Evolutionary conservation across 2,797 vertebrate genomes (phyloP).

Genomic region (Gouania willdenowi): DNA sequence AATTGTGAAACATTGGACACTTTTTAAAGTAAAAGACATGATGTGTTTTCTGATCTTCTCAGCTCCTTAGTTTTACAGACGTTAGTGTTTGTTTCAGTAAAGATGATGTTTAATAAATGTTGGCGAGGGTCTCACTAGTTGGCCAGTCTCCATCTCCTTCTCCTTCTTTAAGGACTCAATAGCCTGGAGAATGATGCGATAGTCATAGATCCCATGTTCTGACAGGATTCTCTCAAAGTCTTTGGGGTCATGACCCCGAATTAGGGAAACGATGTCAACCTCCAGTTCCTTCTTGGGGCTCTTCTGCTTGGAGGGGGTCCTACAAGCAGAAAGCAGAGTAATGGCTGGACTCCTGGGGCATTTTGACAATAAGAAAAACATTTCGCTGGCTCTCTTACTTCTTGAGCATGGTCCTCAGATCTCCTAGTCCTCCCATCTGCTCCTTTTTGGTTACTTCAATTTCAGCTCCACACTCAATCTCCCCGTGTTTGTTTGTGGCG

Average conservation of each 20-base stretch:
- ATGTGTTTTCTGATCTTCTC: too few relatives aligned
- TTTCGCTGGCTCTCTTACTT: slow-evolving; percentile 76
- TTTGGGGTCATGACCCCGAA: slow-evolving; percentile 92
- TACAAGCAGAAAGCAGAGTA: slow-evolving; percentile 31
- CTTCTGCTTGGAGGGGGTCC: slow-evolving; percentile 86
- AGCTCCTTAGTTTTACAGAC: too few relatives aligned
- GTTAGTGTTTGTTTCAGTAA: too few relatives aligned
- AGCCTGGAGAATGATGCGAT: slow-evolving; percentile 89
- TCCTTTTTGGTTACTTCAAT: slow-evolving; percentile 88
- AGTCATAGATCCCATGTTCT: slow-evolving; percentile 90
- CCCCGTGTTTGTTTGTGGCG: slow-evolving; percentile 89
- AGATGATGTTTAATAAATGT: too few relatives aligned
- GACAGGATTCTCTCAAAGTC: slow-evolving; percentile 89
- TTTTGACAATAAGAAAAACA: neutral
- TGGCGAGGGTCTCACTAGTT: slow-evolving; percentile 74
- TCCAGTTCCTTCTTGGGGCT: slow-evolving; percentile 83
- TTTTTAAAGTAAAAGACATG: too few relatives aligned
- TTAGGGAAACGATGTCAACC: slow-evolving; percentile 84
- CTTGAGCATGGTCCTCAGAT: slow-evolving; percentile 88
- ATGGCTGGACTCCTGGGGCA: neutral
- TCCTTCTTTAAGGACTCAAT: slow-evolving; percentile 86
- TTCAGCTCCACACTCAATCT: slow-evolving; percentile 88
- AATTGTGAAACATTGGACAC: too few relatives aligned
- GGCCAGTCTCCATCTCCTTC: slow-evolving; percentile 81
- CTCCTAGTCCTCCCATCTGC: slow-evolving; percentile 73